These are phyloP conservation scores for Chamaetylas fuelleborni DNA, from an alignment of 2,113 vertebrate genomes.

Conservation along the genomic window DNA sequence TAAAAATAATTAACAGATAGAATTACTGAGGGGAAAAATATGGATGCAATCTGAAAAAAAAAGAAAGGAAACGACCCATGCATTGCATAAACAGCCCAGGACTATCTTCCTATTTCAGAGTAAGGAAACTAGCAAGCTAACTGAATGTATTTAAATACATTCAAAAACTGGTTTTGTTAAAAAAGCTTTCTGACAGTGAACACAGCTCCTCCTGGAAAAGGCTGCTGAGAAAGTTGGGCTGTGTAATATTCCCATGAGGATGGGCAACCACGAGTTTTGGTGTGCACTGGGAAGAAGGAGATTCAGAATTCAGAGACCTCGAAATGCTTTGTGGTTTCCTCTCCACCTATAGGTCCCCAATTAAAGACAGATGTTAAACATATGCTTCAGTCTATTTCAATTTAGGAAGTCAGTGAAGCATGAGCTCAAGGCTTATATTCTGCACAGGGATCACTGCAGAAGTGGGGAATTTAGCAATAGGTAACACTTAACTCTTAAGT, in stretches of 20 bases:
- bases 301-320: neutral
- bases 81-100: neutral
- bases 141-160: neutral
- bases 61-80: neutral
- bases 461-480: constrained; percentile 12
- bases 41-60: rapidly evolving
- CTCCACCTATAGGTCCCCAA: neutral
- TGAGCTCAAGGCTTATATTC: neutral
- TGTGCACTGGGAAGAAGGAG: neutral
- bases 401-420: constrained; percentile 8
- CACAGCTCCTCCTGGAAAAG: neutral
- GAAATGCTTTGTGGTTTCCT: neutral
- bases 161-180: neutral
- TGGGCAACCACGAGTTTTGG: neutral
- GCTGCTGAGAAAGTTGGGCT: neutral
- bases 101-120: neutral
- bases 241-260: neutral
- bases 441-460: neutral
- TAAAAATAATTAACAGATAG: neutral
- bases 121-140: neutral
- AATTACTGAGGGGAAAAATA: neutral
- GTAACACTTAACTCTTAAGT: constrained; percentile 22
- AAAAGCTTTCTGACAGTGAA: neutral
- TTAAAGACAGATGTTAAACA: constrained; percentile 51
- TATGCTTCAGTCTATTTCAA: constrained; percentile 37